Evolutionary conservation across 2,113 vertebrate genomes (phyloP).

Genomic region (Taurulus bubalis): DNA sequence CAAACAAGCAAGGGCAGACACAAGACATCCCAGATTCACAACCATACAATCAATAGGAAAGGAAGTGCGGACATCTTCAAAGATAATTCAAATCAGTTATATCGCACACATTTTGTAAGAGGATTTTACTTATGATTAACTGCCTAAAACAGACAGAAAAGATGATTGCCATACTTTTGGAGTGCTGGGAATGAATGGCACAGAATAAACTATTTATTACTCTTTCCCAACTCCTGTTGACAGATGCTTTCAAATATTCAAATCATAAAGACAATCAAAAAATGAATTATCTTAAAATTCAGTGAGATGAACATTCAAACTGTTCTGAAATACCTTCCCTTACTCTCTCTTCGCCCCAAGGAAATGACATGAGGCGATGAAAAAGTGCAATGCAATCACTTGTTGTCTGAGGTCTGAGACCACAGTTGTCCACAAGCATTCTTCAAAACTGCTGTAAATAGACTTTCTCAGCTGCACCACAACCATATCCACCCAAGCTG

Average conservation of each 20-base stretch:
- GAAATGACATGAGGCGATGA: slow-evolving; percentile 23
- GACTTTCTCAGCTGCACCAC: slow-evolving; percentile 66
- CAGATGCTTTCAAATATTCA: slow-evolving; percentile 26
- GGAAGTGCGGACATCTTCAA: slow-evolving; percentile 29
- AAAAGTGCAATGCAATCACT: slow-evolving; percentile 21
- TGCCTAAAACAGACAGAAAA: slow-evolving; percentile 13
- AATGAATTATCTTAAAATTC: slow-evolving; percentile 7
- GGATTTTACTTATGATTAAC: slow-evolving; percentile 25
- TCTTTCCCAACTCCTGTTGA: background rate
- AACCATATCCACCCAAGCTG: slow-evolving; percentile 41
- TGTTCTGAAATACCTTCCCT: background rate
- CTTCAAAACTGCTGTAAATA: slow-evolving; percentile 65
- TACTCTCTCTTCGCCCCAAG: slow-evolving; percentile 1
- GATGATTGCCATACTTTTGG: slow-evolving; percentile 10
- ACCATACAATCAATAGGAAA: slow-evolving; percentile 42
- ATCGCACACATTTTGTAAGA: slow-evolving; percentile 19
- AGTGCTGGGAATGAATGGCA: background rate
- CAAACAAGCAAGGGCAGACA: slow-evolving; percentile 35
- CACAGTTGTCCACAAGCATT: slow-evolving; percentile 65
- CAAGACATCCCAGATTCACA: slow-evolving; percentile 36
- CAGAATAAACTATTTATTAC: background rate
- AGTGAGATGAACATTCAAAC: slow-evolving; percentile 14
- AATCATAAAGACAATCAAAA: slow-evolving; percentile 17
- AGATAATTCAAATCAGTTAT: background rate
- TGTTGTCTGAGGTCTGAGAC: slow-evolving; percentile 34